Base-by-base conservation (phyloP, 1,140 invertebrate genomes). In the Penaeus indicus region DNA sequence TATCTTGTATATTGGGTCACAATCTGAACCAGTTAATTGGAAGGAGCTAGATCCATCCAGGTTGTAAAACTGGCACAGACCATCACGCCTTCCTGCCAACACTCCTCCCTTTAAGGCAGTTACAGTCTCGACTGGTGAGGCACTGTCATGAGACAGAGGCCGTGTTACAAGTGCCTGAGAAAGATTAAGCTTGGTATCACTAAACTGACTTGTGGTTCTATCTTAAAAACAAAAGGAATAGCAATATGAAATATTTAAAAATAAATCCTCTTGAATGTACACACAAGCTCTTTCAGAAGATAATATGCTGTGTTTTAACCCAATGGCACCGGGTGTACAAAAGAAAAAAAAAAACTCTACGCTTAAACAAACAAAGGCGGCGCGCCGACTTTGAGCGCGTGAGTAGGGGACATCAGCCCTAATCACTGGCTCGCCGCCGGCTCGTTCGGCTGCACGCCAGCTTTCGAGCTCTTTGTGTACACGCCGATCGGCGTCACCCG, bases 21-120 rank as follows among this genome's bases (percentile, higher is more conserved):
- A 95, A 91, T 96, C 94, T 7, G 96, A 93, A 0, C 96, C 96
- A 27, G 95, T 95, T 13, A 96, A 92, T 77, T 95, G 94, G 3
- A 95, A 86, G 64, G 91, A 90, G 84, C 92, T 94, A 86, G 93
- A 92, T 13, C 92, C 92, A 83, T 92, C 88, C 60, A 92, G 91
- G 80, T 93, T 92, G 63, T 93, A 92, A 83, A 92, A 93, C 75
- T 93, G 94, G 91, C 95, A 94, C 2, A 94, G 94, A 3, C 95
- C 95, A 92, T 96, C 95, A 91, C 94, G 94, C 91, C 93, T 92
- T 3, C 94, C 94, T 13, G 93, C 92, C 72, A 93, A 92, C 88
- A 94, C 94, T 78, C 93, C 93, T 69, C 92, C 93, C 21, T 92
- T 91, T 16, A 93, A 91, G 60, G 90, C 83, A 79, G 91, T 82